These are phyloP conservation scores for Oceanodroma leucorhoa DNA, from an alignment of 2,797 vertebrate species.

Conservation along the genomic window DNA sequence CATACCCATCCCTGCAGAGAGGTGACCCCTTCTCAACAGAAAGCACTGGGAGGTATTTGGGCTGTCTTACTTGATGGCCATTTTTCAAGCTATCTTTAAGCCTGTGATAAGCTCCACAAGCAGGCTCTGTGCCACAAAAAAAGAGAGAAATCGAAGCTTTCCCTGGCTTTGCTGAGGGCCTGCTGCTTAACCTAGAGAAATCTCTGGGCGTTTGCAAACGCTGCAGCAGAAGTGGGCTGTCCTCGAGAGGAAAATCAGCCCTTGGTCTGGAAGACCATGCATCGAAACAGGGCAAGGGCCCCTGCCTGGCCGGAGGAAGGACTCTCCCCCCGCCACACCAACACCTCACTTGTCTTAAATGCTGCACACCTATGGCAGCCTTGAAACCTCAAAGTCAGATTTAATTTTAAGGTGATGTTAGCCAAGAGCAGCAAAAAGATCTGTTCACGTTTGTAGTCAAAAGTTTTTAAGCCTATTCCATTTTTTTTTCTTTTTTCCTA, in stretches of 20 bases:
- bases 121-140: not conserved
- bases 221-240: not conserved
- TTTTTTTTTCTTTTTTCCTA: not conserved
- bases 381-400: not conserved
- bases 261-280: not conserved
- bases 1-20: not conserved
- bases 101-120: not conserved
- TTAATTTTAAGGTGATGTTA: not conserved
- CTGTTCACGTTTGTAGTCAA: not conserved
- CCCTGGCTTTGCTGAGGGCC: not conserved
- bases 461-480: not conserved
- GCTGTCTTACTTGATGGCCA: not conserved
- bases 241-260: not conserved
- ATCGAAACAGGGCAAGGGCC: not conserved
- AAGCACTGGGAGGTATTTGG: not conserved
- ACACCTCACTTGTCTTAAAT: not conserved
- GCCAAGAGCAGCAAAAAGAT: not conserved
- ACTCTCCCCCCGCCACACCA: not conserved
- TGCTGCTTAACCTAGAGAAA: not conserved
- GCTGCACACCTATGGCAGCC: not conserved
- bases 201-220: not conserved
- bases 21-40: not conserved
- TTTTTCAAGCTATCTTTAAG: not conserved
- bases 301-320: not conserved
- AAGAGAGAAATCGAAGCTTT: not conserved